A percentile compares a stretch with the other conserved stretches of the same genome.
Conservation (phyloP, 2,797 vertebrate species). For the Arctocebus calabarensis region DNA sequence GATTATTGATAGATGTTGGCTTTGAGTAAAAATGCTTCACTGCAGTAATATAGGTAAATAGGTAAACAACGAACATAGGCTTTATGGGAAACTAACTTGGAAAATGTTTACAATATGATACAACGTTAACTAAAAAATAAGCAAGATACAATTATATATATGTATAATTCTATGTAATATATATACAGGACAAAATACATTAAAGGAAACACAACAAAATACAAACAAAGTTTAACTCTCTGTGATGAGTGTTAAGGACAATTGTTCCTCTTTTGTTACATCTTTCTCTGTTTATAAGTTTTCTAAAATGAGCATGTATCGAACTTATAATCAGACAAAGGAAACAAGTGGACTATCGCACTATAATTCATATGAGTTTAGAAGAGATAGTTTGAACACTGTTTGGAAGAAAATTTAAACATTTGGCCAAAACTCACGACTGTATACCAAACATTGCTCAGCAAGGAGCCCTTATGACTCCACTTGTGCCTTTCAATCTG, state of each 20-base stretch:
- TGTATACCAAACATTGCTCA: background rate
- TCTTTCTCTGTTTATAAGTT: background rate
- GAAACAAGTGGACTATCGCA: background rate
- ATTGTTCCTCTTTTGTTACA: conserved; percentile 15
- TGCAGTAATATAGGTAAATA: background rate
- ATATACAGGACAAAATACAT: background rate
- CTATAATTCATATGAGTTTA: conserved; percentile 16
- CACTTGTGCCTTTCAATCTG: background rate
- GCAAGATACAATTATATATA: background rate
- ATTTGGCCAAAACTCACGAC: background rate
- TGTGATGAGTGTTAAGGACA: background rate
- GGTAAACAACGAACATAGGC: background rate
- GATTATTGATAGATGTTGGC: background rate
- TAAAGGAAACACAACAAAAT: conserved; percentile 11
- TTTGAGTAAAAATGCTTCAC: background rate
- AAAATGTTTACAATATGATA: conserved; percentile 5
- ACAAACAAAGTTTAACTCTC: background rate
- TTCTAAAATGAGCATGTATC: background rate
- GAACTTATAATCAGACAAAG: conserved; percentile 22
- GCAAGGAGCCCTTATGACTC: background rate
- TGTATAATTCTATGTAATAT: background rate
- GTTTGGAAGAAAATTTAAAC: conserved; percentile 44
- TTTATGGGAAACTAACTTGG: background rate
- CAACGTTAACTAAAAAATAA: background rate
- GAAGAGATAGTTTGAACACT: background rate